Base-by-base conservation (phyloP, 2,797 vertebrate genomes). In the Acanthornis magna region DNA sequence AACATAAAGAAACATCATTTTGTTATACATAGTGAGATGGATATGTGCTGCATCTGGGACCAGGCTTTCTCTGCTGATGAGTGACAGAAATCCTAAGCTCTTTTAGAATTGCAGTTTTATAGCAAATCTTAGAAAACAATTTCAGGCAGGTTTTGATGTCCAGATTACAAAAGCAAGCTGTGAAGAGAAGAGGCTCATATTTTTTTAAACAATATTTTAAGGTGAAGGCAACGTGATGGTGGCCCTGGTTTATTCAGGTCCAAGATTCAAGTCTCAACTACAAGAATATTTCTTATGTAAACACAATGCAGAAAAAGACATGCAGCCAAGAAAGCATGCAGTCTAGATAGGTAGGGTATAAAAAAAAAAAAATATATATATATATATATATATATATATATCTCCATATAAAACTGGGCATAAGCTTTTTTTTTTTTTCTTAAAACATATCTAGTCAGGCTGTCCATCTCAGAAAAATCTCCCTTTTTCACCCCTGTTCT, bases 111-210 rank as follows among this genome's bases (percentile, higher is more conserved):
- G 7, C 5, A 61, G 23, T 79, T 93, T 89, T 73, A 65, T 83
- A 45, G 16, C 7, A 93, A 58, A 83, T 65, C 51, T 63, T 40
- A 57, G 48, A 62, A 67, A 85, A 90, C 12, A 25, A 43, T 76
- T 88, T 90, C 60, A 96, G 83, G 60, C 21, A 74, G 43, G 9
- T 91, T 92, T 91, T 95, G 32, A 45, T 89, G 32, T 48, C 45
- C 63, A 74, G 71, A 86, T 89, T 88, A 85, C 48, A 88, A 66
- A 0, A 81, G 18, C 32, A 93, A 85, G 16, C 20, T 78, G n/a
- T 55, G 78, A 51, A 87, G 48, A 93, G 43, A 72, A 27, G 27
- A 47, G 10, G 4, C 13, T 68, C 5, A 83, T 73, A 25, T 26
- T 85, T 82, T 74, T 92, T 78, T 54, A 86, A 66, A 9, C 5